These are phyloP conservation scores for Phyllotreta cruciferae DNA, from an alignment of 2,888 invertebrate species.

Conservation along the genomic window DNA sequence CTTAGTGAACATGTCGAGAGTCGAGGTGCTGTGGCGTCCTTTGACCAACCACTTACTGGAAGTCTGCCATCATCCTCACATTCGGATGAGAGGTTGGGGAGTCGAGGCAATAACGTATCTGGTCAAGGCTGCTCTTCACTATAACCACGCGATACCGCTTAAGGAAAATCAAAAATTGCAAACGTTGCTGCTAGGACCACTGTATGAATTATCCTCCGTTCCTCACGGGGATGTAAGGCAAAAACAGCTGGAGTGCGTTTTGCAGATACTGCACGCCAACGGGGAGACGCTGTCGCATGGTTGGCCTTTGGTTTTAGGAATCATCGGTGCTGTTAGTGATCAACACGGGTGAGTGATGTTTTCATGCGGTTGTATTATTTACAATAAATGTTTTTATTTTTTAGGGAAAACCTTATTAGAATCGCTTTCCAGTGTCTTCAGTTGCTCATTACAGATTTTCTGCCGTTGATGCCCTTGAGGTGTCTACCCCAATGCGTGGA, in stretches of 20 bases:
- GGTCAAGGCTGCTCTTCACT: conserved; percentile 88
- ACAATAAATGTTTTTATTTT: conserved; percentile 39
- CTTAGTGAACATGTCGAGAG: conserved; percentile 89
- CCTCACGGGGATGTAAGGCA: conserved; percentile 93
- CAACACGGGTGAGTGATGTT: conserved; percentile 77
- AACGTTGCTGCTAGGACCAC: conserved; percentile 83
- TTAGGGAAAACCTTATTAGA: conserved; percentile 86
- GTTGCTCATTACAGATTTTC: conserved; percentile 91
- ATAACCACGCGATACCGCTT: conserved; percentile 82
- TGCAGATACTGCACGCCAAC: conserved; percentile 90
- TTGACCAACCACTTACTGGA: conserved; percentile 95
- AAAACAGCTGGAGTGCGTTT: conserved; percentile 92
- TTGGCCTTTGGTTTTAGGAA: conserved; percentile 93
- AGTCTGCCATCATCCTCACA: conserved; percentile 94
- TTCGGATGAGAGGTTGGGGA: conserved; percentile 96
- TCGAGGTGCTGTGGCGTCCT: conserved; percentile 94
- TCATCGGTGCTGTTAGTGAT: conserved; percentile 93
- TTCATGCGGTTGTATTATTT: background rate
- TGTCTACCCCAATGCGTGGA: conserved; percentile 91
- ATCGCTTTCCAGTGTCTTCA: conserved; percentile 97
- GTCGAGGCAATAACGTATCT: conserved; percentile 95
- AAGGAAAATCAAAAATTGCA: conserved; percentile 89
- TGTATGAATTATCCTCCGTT: conserved; percentile 90
- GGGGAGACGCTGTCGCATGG: conserved; percentile 93
- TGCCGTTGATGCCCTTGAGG: conserved; percentile 90